Evolutionary conservation across 1,140 invertebrate species (phyloP), one percentile per base, ranked within the genome.

Genomic region (Tetraneura akinire): DNA sequence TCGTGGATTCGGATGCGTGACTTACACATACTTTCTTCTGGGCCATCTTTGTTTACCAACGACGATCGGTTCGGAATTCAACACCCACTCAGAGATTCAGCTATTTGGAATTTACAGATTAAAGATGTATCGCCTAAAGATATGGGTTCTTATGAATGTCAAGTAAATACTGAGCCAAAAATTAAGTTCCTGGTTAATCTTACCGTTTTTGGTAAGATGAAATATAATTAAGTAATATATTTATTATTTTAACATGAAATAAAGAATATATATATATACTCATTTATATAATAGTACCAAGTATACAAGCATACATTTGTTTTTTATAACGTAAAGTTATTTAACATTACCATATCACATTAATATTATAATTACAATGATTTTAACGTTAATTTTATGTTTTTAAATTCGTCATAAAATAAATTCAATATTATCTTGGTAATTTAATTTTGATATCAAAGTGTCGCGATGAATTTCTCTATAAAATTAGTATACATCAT

Each of bases 141-240:
- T 87, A 94, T 94, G 83, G 96, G 96, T 81, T 94, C 93, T 66
- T 98, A 97, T 87, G 95, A 97, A 85, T 98, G 96, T 87, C 95
- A 97, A 91, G 94, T 97, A 88, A 91, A 88, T 82, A 84, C 87
- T 26, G 87, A 88, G 81, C 87, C 87, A 8, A 87, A 87, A 85
- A 87, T 87, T 82, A 86, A 86, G 83, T 84, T 85, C 23, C 81
- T 82, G 14, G 82, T 83, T 18, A 81, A 80, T 23, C 80, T 83
- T 11, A 81, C 81, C n/a, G 83, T 83, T 1, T 83, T 84, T 82
- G 83, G 84, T 84, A 71, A 82, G 81, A 0, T n/a, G 2, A 55
- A 9, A 37, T 32, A 73, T 3, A 37, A 55, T 21, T 0, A 9
- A 32, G n/a, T 37, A n/a, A 49, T 71, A 18, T 23, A 6, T 11